These are phyloP conservation scores for Ceratina calcarata DNA, from an alignment of 1,140 invertebrate genomes.

Conservation along the genomic window DNA sequence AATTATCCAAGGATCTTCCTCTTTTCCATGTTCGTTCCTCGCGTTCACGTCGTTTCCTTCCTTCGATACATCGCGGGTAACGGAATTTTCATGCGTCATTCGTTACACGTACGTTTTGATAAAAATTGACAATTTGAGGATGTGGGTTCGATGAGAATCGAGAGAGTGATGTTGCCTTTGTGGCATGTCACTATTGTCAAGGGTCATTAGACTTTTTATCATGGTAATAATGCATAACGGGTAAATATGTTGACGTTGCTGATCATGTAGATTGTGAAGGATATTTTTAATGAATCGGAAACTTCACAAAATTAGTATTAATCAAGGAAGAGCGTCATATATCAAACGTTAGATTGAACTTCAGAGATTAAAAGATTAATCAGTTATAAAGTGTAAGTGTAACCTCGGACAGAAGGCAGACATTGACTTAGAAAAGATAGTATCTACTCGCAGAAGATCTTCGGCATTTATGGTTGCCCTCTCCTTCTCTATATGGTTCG, in stretches of 20 bases:
- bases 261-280: background rate
- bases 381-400: no score
- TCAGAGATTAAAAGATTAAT: no score
- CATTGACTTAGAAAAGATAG: background rate
- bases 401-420: background rate
- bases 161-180: no score
- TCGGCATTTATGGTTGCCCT: background rate
- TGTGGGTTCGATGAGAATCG: background rate
- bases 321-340: no score
- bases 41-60: slow-evolving; percentile 6
- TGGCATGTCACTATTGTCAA: background rate
- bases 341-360: no score
- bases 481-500: background rate
- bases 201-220: background rate
- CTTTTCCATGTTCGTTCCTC: background rate
- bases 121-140: background rate
- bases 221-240: background rate
- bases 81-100: slow-evolving; percentile 42
- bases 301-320: background rate
- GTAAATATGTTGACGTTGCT: background rate
- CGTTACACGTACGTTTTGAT: background rate
- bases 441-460: background rate
- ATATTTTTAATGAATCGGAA: background rate
- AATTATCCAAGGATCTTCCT: background rate
- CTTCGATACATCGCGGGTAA: slow-evolving; percentile 7